Percentiles rank a stretch among this genome's conserved stretches.
phyloP scores from a whole-genome alignment of 1,140 invertebrate genomes.

The Drosophila dunni region DNA sequence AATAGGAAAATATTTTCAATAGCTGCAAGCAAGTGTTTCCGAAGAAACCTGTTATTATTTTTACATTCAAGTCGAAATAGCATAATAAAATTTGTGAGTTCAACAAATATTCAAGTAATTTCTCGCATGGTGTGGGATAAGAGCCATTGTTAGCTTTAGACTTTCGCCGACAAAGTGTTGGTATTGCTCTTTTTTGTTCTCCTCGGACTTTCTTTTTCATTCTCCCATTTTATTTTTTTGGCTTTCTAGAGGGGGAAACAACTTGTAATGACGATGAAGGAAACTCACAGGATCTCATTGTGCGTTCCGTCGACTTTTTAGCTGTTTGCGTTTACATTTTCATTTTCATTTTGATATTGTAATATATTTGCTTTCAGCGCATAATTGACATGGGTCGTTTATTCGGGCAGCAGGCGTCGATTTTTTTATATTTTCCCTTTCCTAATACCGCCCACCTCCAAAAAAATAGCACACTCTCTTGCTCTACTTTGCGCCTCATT shows the following conservation, averaged over 20 bases:
- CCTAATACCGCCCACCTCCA: neutral
- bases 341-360: conserved; percentile 78
- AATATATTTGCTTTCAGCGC: conserved; percentile 83
- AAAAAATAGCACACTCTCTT: too few relatives aligned
- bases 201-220: conserved; percentile 30
- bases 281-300: conserved; percentile 33
- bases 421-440: conserved; percentile 23
- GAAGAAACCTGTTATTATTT: conserved; percentile 18
- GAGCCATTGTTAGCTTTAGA: conserved; percentile 39
- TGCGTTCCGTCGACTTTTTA: conserved; percentile 58
- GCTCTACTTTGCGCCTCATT: conserved; percentile 9
- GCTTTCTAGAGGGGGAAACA: neutral
- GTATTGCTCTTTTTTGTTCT: conserved; percentile 47
- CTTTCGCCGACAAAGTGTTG: conserved; percentile 24
- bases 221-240: too few relatives aligned
- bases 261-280: conserved; percentile 25
- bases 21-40: conserved; percentile 1
- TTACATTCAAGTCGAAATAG: conserved; percentile 16
- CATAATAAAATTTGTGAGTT: conserved; percentile 26
- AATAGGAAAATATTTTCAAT: conserved; percentile 6
- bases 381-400: conserved; percentile 82
- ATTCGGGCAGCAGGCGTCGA: conserved; percentile 62
- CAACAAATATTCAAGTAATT: conserved; percentile 32
- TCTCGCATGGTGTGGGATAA: neutral
- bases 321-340: conserved; percentile 73